phyloP scores from a whole-genome alignment of 1,140 invertebrate species.

The Eumeta japonica region DNA sequence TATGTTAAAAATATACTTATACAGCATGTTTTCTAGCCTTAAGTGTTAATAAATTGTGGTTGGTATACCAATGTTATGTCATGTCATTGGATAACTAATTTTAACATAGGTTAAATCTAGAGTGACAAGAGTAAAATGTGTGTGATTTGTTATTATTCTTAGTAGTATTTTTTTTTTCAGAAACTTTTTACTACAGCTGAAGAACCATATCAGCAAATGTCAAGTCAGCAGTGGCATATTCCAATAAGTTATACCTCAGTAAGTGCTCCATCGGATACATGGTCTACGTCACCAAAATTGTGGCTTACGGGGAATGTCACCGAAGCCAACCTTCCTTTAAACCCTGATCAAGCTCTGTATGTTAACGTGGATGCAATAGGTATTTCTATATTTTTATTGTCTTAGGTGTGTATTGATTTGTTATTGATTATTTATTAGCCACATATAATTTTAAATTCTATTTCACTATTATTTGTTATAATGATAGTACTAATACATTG shows the following conservation, averaged over 20 bases:
- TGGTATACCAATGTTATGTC: too few relatives aligned
- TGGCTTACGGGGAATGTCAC: slow-evolving; percentile 32
- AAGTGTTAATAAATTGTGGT: too few relatives aligned
- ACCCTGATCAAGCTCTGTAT: slow-evolving; percentile 32
- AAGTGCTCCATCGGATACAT: slow-evolving; percentile 13
- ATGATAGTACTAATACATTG: too few relatives aligned
- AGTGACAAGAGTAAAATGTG: slow-evolving; percentile 2
- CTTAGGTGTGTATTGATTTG: too few relatives aligned
- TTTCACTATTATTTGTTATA: too few relatives aligned
- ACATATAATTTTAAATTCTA: too few relatives aligned
- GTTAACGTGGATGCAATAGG: slow-evolving; percentile 46
- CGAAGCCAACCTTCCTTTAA: slow-evolving; percentile 18
- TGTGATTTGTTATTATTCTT: neutral
- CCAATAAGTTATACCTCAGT: slow-evolving; percentile 37
- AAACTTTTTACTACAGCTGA: slow-evolving; percentile 50
- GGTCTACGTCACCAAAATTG: slow-evolving; percentile 24
- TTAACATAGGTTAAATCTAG: too few relatives aligned
- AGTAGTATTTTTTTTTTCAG: slow-evolving; percentile 25
- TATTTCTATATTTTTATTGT: too few relatives aligned
- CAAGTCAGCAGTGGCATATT: slow-evolving; percentile 43
- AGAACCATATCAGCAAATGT: slow-evolving; percentile 22
- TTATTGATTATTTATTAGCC: too few relatives aligned
- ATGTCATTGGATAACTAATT: too few relatives aligned
- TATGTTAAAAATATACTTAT: too few relatives aligned
- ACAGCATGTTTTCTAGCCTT: too few relatives aligned